Conservation (phyloP, 2,888 invertebrate genomes). For the Periphyllus acericola region DNA sequence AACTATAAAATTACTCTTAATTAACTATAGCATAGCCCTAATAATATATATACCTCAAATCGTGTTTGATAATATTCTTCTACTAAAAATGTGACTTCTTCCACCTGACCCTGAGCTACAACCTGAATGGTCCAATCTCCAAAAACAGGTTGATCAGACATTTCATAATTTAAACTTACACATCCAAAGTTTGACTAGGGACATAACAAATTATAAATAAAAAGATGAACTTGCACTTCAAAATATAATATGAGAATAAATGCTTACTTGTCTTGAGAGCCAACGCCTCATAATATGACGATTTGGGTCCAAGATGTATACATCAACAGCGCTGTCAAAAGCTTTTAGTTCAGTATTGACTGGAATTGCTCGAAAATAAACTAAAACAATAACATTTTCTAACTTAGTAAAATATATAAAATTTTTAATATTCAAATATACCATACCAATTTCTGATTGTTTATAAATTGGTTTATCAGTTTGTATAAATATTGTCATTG, state of each 20-base stretch:
- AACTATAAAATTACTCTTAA: not conserved
- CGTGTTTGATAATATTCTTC: conserved; percentile 96
- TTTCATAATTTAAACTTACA: conserved; percentile 88
- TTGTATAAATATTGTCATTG: conserved; percentile 95
- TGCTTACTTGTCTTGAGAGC: conserved; percentile 83
- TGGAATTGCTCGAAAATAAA: conserved; percentile 90
- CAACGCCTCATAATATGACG: conserved; percentile 89
- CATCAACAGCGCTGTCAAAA: conserved; percentile 89
- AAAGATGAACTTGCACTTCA: not conserved
- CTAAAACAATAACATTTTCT: conserved; percentile 68
- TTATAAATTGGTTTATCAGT: conserved; percentile 94
- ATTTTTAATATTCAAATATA: conserved; percentile 27
- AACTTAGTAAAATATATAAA: not conserved
- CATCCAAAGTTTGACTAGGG: conserved; percentile 86
- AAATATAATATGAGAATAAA: conserved; percentile 20
- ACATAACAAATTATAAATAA: conserved; percentile 57
- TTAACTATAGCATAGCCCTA: not conserved
- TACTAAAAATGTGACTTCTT: conserved; percentile 86
- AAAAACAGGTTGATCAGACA: conserved; percentile 91
- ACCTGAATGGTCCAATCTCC: conserved; percentile 91
- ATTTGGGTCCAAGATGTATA: conserved; percentile 90
- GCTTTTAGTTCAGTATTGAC: conserved; percentile 92
- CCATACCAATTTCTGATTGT: conserved; percentile 84
- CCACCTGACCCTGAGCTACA: conserved; percentile 87
- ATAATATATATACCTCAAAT: conserved; percentile 75